phyloP scores from a whole-genome alignment of 53 echinoderm and acorn worm species.

The Stichopus horrens region DNA sequence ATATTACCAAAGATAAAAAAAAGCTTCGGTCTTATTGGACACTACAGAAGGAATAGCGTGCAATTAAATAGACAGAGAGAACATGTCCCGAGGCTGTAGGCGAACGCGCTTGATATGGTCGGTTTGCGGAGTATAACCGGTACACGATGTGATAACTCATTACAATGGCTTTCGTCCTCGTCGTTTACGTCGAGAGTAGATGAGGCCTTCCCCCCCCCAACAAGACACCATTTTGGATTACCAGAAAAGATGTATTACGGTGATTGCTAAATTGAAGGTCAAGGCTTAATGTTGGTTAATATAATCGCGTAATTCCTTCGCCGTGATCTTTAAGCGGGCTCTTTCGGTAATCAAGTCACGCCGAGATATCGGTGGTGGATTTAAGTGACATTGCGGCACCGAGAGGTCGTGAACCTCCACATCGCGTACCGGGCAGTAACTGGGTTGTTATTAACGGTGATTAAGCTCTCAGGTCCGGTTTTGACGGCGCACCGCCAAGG shows the following conservation, averaged over 20 bases:
- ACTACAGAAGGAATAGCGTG: neutral
- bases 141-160: neutral
- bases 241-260: neutral
- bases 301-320: constrained; percentile 1
- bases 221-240: neutral
- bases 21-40: constrained; percentile 6
- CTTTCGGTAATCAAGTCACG: no score
- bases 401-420: no score
- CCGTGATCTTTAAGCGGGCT: neutral
- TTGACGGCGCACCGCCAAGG: no score
- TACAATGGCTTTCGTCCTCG: neutral
- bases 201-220: neutral
- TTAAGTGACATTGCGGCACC: no score
- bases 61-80: constrained; percentile 8
- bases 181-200: neutral
- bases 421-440: no score
- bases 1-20: neutral
- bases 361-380: no score
- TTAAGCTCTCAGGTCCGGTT: no score
- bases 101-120: neutral
- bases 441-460: no score
- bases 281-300: neutral
- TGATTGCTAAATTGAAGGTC: constrained; percentile 21
- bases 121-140: neutral
- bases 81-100: neutral